These are phyloP conservation scores for Parnassius mnemosyne DNA, from an alignment of 2,888 invertebrate species.

Conservation along the genomic window DNA sequence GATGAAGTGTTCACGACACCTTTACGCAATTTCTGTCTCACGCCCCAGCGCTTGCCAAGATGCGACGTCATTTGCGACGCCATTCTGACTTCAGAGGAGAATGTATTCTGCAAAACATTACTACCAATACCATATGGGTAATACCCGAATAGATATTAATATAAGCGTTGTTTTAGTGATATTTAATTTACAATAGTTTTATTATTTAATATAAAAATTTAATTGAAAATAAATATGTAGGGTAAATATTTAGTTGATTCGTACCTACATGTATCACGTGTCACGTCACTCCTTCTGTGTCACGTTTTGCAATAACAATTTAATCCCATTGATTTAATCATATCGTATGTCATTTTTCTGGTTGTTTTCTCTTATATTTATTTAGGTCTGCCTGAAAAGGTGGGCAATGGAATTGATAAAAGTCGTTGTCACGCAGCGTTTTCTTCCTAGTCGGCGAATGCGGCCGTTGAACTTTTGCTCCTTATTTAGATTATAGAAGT, in stretches of 20 bases:
- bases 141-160: neutral
- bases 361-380: no score
- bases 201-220: conserved; percentile 1
- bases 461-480: conserved; percentile 78
- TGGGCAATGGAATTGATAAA: conserved; percentile 11
- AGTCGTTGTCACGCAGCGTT: conserved; percentile 48
- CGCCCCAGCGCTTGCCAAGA: conserved; percentile 68
- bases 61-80: conserved; percentile 60
- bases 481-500: conserved; percentile 79
- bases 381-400: neutral
- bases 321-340: no score
- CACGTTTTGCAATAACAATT: no score
- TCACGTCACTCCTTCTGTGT: no score
- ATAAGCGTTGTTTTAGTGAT: no score
- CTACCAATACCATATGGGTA: conserved; percentile 36
- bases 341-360: no score
- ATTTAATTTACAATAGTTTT: no score
- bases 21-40: conserved; percentile 76
- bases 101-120: conserved; percentile 54
- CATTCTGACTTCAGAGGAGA: conserved; percentile 50
- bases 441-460: conserved; percentile 61
- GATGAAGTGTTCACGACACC: conserved; percentile 70
- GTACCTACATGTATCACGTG: no score
- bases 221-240: no score
- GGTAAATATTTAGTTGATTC: no score